Conservation (phyloP, 2,113 vertebrate species). For the Condylura cristata region DNA sequence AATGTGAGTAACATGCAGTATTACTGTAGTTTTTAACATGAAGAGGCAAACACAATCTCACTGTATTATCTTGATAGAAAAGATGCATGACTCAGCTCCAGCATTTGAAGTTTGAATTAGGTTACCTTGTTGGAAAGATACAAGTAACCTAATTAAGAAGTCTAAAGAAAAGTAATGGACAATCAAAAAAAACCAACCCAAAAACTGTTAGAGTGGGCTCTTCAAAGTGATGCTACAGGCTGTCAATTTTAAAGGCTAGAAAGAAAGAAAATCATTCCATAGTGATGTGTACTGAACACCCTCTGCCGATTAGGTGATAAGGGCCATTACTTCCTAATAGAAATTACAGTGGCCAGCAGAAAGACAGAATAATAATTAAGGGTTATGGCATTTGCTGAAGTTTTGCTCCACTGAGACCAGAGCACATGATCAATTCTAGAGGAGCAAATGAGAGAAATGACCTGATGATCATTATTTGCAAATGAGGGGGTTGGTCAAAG, state of each 20-base stretch:
- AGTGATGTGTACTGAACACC: background rate
- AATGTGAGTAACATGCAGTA: background rate
- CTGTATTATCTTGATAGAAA: background rate
- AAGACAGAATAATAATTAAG: background rate
- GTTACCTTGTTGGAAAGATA: constrained; percentile 13
- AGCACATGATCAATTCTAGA: background rate
- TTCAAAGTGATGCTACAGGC: background rate
- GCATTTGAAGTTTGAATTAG: too few relatives aligned
- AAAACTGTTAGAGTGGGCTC: background rate
- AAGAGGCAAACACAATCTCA: background rate
- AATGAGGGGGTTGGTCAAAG: background rate
- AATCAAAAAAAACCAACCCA: background rate
- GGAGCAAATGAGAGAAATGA: background rate
- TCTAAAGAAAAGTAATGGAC: background rate
- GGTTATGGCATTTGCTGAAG: background rate
- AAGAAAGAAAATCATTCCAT: background rate
- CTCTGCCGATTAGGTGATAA: background rate
- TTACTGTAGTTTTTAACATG: background rate
- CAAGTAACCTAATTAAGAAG: background rate
- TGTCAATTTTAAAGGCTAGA: background rate
- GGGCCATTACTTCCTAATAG: background rate
- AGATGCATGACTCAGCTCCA: background rate
- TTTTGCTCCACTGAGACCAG: background rate
- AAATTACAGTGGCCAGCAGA: background rate
- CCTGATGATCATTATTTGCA: background rate